phyloP scores from a whole-genome alignment of 2,888 invertebrate genomes.

The Mimachlamys varia region DNA sequence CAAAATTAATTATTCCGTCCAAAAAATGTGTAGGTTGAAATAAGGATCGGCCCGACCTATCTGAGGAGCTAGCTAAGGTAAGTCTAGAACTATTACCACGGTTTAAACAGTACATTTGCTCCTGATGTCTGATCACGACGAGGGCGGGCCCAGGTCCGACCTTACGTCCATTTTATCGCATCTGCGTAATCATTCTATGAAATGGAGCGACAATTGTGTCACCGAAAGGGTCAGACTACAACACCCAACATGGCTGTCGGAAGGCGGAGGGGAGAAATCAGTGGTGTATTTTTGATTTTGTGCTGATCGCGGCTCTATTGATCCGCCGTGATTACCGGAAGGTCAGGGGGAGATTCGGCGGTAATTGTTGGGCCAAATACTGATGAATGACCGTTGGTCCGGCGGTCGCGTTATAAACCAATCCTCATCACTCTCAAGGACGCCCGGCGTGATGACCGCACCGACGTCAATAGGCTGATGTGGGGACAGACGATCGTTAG shows the following conservation, averaged over 20 bases:
- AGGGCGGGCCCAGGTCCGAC: not conserved
- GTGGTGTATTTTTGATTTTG: not conserved
- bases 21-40: not conserved
- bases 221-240: not conserved
- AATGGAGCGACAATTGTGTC: not conserved
- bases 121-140: not conserved
- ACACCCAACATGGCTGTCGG: not conserved
- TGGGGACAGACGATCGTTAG: not conserved
- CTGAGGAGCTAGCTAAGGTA: not conserved
- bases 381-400: conserved; percentile 14
- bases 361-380: not conserved
- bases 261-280: not conserved
- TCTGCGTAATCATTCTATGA: conserved; percentile 2
- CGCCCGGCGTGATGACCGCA: not conserved
- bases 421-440: not conserved
- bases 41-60: not conserved
- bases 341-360: not conserved
- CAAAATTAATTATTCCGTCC: no score
- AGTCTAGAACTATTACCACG: not conserved
- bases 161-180: conserved; percentile 3
- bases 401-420: conserved; percentile 4
- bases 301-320: not conserved
- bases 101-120: not conserved
- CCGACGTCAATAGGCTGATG: not conserved
- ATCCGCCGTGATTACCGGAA: not conserved